A percentile compares a stretch with the other conserved stretches of the same genome.
Evolutionary conservation across 2,113 vertebrate genomes (phyloP).

Genomic region (Camelus dromedarius): DNA sequence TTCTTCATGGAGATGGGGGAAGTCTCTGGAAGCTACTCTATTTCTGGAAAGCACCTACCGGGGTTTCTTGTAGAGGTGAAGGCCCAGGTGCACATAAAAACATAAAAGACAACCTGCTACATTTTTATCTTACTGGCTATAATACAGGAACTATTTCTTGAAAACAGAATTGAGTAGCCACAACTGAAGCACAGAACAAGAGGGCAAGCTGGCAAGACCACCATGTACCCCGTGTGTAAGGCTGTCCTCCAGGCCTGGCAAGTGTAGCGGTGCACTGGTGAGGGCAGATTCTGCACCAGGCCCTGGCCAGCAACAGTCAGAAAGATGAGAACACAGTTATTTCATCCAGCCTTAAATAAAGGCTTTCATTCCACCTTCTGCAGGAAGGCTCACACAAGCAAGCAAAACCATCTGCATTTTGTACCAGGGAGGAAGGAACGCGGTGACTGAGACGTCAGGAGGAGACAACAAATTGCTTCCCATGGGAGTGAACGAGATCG

Average conservation of each 20-base stretch:
- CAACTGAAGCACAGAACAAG: neutral
- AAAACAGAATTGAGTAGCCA: neutral
- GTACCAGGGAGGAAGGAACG: constrained; percentile 33
- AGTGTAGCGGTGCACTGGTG: neutral
- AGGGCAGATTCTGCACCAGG: neutral
- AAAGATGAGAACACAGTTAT: neutral
- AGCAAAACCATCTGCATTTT: neutral
- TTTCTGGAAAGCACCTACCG: neutral
- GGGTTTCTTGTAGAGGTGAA: neutral
- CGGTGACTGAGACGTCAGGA: neutral
- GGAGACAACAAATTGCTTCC: neutral
- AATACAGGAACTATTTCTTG: neutral
- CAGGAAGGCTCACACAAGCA: neutral
- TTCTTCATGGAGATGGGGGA: neutral
- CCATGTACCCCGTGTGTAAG: fast-evolving
- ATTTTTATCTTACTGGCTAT: neutral
- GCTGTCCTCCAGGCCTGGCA: neutral
- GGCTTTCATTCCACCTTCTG: neutral
- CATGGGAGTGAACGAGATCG: neutral
- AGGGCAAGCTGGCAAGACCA: neutral
- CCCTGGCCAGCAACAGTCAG: no score
- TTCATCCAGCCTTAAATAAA: neutral
- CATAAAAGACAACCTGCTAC: neutral
- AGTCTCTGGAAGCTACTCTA: neutral
- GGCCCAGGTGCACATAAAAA: neutral